Base-by-base conservation (phyloP, 2,888 invertebrate species). In the Anagyrus pseudococci region DNA sequence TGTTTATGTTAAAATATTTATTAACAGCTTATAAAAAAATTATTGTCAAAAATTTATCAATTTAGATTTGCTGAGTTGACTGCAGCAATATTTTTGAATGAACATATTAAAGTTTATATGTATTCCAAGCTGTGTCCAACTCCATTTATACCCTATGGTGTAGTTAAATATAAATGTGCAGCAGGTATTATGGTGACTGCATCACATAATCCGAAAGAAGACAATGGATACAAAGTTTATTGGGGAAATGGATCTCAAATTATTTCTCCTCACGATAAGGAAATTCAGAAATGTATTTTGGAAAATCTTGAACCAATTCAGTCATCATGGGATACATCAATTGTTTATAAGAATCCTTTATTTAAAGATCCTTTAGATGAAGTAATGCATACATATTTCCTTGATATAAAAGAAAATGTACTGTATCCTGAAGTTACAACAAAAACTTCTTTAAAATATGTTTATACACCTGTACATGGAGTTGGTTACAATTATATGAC, bases 391-490 rank as follows among this genome's bases (percentile, higher is more conserved):
- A 80, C 84, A 22, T 98, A 98, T 80, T 88, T 88, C 75, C 75
- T 84, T 13, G 84, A 85, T 33, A 82, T 94, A 2, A 78, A 81
- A 15, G 77, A 82, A 4, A 82, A 82, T 29, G 80, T 91, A 8
- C 80, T 87, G 20, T 78, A 84, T 29, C 84, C 87, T 37, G 81
- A 84, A 43, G 77, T 86, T 40, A 90, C 89, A 71, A 80, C 79
- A 44, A 83, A 81, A 19, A 84, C 86, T 0, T 79, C 83, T 0
- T 76, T 92, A 0, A 85, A 86, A 55, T 88, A 94, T 67, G 92
- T 93, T 0, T 98, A 98, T 77, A 96, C 97, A 13, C 93, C 98
- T 0, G 96, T 99, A 94, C 99, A 99, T 78, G 99, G 99, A 4
- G 98, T 99, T 4, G 98, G 98, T 0, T 91, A 92, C 76, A 82